Conservation (phyloP, 2,797 vertebrate species). For the Sciurus vulgaris region DNA sequence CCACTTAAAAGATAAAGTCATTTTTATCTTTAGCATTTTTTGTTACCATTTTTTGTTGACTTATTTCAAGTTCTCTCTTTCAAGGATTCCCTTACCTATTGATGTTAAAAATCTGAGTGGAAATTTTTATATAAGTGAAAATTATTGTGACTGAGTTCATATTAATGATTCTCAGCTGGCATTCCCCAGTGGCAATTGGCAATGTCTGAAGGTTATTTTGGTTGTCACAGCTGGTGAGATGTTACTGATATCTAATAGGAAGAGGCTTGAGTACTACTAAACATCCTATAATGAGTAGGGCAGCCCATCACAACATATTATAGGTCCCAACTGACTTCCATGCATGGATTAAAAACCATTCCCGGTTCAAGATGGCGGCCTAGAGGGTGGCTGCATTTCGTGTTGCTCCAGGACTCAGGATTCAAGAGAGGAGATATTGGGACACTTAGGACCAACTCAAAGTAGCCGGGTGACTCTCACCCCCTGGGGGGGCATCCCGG, state of each 20-base stretch:
- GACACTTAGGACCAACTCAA: no score
- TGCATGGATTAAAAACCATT: not conserved
- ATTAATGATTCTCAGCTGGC: not conserved
- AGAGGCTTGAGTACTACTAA: not conserved
- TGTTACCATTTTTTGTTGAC: not conserved
- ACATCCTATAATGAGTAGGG: fast-evolving
- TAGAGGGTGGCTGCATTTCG: no score
- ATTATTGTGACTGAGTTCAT: not conserved
- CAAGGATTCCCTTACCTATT: not conserved
- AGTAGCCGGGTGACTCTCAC: no score
- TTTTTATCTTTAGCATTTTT: not conserved
- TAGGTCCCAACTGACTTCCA: not conserved
- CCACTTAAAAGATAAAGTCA: not conserved
- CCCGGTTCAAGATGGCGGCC: no score
- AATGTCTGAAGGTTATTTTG: not conserved
- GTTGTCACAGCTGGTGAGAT: not conserved
- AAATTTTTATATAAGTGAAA: not conserved
- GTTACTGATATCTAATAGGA: not conserved
- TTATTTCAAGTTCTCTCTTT: not conserved
- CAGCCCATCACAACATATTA: no score
- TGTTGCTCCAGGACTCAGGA: no score
- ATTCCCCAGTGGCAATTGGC: not conserved
- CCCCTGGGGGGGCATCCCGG: no score
- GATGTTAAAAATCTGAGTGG: not conserved
- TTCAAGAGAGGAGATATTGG: no score